Conservation (phyloP, 2,113 vertebrate species). For the Cynoglossus semilaevis region DNA sequence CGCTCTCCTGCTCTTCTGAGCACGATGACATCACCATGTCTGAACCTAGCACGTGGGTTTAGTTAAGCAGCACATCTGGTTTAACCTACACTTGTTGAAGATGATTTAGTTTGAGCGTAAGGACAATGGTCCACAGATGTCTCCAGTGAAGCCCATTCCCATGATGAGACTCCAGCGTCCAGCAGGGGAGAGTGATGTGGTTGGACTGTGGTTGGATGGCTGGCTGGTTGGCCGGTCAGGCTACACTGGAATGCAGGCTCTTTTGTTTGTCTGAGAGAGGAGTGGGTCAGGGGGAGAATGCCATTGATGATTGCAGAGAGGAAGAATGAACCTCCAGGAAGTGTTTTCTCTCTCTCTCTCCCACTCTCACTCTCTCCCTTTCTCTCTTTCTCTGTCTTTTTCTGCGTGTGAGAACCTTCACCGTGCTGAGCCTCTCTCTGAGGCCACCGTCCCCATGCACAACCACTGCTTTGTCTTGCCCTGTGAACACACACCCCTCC, state of each 20-base stretch:
- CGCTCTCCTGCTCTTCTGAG: no score
- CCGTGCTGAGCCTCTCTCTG: conserved; percentile 63
- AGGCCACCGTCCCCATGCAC: conserved; percentile 71
- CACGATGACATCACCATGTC: no score
- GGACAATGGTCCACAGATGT: conserved; percentile 12
- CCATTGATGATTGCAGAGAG: conserved; percentile 80
- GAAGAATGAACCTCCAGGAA: conserved; percentile 81
- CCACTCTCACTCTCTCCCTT: conserved; percentile 44
- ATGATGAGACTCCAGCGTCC: conserved; percentile 50
- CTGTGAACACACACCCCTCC: conserved; percentile 76
- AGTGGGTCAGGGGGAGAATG: conserved; percentile 78
- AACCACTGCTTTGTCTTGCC: conserved; percentile 79
- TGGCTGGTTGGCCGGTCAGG: conserved; percentile 70
- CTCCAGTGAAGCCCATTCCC: conserved; percentile 15
- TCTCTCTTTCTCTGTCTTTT: conserved; percentile 49
- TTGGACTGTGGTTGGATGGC: conserved; percentile 62
- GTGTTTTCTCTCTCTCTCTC: conserved; percentile 67
- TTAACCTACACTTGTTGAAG: not conserved
- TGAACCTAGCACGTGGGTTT: not conserved
- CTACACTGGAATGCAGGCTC: conserved; percentile 77
- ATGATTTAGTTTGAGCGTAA: not conserved
- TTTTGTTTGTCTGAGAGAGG: conserved; percentile 78
- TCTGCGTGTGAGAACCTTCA: conserved; percentile 76
- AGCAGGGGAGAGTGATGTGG: conserved; percentile 69
- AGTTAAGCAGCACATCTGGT: not conserved